Evolutionary conservation across 1,140 invertebrate species (phyloP), one percentile per base, ranked within the genome.

Genomic region (Carposina sasakii): DNA sequence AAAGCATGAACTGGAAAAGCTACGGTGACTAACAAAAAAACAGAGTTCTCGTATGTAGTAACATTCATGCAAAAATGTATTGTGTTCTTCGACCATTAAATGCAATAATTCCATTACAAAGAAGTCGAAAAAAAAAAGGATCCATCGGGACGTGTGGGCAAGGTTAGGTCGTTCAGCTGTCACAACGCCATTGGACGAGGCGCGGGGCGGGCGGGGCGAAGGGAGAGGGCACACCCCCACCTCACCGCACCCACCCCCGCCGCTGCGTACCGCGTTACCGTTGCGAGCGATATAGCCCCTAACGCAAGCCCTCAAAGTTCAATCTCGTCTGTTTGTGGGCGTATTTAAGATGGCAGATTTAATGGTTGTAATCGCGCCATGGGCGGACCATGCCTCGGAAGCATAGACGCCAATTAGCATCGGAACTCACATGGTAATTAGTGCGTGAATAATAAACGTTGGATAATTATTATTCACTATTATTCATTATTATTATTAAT

Each of bases 331-430:
- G 30, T 15, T 26, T 28, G 53, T 49, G 40, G 54, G 64, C 60
- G 59, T 46, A 49, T 22, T 26, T 59, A 67, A 52, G 39, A 48
- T 77, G 57, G 68, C 46, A 47, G 49, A 24, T 36, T 54, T 52
- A 63, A 75, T 76, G 73, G 71, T 69, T 66, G 62, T 71, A 76
- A 76, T 75, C 72, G 66, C 55, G 68, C 71, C 77, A 81, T 84
- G 77, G 79, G 79, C 79, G 79, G 72, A 79, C 63, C 76, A 65
- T 54, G 67, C 55, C 61, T 71, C 64, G 60, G 60, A 67, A 68
- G 63, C 65, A 61, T 56, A 73, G 76, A 79, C 72, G 67, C 72
- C 79, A 83, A 81, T 83, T 83, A 81, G 64, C 68, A 60, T 47
- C 59, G 66, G 64, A 60, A 55, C 48, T 48, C 45, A 45, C 52